Percentiles rank a stretch among this genome's conserved stretches.
Evolutionary conservation across 2,113 vertebrate species (phyloP).

Genomic region (Collichthys lucidus): DNA sequence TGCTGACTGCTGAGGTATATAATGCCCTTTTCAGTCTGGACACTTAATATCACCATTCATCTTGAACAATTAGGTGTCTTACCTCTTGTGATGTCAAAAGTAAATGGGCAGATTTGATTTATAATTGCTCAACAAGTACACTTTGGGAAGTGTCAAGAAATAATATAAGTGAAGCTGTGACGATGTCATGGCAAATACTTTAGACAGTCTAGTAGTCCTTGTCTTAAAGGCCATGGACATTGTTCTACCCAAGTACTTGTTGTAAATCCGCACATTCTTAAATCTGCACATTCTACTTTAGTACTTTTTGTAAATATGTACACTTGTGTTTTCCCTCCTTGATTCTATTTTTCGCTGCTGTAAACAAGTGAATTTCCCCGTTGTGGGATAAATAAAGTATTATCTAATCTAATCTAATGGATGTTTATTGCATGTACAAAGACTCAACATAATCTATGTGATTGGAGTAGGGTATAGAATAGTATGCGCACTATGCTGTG

Average conservation of each 20-base stretch:
- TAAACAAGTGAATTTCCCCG: too few species aligned
- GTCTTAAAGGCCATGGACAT: background rate
- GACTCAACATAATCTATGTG: too few species aligned
- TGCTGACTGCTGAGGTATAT: background rate
- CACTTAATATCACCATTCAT: background rate
- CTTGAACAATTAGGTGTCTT: background rate
- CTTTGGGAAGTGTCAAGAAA: background rate
- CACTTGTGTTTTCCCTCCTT: too few species aligned
- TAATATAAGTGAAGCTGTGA: background rate
- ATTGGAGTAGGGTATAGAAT: background rate
- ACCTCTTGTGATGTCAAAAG: background rate
- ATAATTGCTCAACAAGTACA: background rate
- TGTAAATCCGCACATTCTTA: too few species aligned
- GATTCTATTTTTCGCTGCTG: too few species aligned
- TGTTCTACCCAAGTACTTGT: too few species aligned
- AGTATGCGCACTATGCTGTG: background rate
- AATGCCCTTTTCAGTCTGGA: conserved; percentile 9
- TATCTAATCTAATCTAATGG: too few species aligned
- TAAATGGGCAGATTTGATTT: background rate
- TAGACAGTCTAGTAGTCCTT: background rate
- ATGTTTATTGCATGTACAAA: background rate
- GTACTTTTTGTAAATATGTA: too few species aligned
- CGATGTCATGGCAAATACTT: background rate
- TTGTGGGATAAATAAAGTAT: too few species aligned
- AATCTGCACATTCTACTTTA: too few species aligned